These are phyloP conservation scores for Amphiprion clarkii DNA, from an alignment of 2,797 vertebrate genomes.

Conservation along the genomic window DNA sequence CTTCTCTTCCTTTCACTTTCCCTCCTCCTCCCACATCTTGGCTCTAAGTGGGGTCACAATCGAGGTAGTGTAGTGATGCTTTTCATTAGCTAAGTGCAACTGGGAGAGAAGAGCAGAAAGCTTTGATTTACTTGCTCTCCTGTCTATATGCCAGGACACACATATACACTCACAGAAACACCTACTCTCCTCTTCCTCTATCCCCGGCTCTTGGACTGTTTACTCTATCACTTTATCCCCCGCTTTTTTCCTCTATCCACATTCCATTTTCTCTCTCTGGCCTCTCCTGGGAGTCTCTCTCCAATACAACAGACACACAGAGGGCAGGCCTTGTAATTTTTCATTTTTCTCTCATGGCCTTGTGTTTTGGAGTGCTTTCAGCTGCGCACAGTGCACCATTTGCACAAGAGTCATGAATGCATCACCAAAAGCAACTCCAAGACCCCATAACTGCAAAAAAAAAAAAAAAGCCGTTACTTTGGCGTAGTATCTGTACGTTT, in stretches of 20 bases:
- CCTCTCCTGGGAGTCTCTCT: conserved; percentile 56
- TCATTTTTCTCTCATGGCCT: conserved; percentile 7
- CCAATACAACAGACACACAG: conserved; percentile 43
- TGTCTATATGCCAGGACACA: conserved; percentile 62
- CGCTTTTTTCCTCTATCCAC: conserved; percentile 36
- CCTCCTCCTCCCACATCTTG: conserved; percentile 43
- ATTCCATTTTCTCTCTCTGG: conserved; percentile 49
- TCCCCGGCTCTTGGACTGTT: conserved; percentile 41
- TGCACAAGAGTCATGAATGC: neutral
- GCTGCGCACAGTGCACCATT: neutral
- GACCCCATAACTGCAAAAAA: too few relatives aligned
- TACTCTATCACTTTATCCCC: conserved; percentile 44
- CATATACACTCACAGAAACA: conserved; percentile 41
- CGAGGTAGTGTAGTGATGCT: conserved; percentile 71
- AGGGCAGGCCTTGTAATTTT: conserved; percentile 30
- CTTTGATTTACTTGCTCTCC: conserved; percentile 75
- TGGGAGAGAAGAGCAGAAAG: conserved; percentile 69
- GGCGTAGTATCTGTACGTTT: too few relatives aligned
- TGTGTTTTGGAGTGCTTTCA: conserved; percentile 14
- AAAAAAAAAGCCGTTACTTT: too few relatives aligned
- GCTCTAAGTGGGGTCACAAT: conserved; percentile 79
- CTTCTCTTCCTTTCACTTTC: neutral
- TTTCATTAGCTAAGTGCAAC: conserved; percentile 86
- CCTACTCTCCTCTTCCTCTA: conserved; percentile 43
- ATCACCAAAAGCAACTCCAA: neutral